A percentile compares a stretch with the other conserved stretches of the same genome.
Conservation (phyloP, 2,888 invertebrate genomes). For the Elysia crispata region DNA sequence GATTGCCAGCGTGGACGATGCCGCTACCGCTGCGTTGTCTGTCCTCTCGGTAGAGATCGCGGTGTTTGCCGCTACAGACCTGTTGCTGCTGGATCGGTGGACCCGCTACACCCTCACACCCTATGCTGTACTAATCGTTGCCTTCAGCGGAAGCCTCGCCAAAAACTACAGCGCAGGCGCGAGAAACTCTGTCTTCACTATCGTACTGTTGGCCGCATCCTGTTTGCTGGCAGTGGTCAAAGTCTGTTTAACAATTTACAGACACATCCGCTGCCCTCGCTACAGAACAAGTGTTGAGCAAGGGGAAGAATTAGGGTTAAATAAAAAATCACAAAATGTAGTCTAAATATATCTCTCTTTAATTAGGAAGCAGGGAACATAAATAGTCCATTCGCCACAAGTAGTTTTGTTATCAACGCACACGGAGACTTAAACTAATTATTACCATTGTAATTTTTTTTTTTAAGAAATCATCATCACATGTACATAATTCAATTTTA, state of each 20-base stretch:
- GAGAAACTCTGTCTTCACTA: constrained; percentile 65
- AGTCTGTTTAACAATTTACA: constrained; percentile 52
- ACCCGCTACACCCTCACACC: constrained; percentile 73
- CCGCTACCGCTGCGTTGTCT: constrained; percentile 63
- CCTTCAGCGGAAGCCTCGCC: constrained; percentile 65
- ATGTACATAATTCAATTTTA: no score
- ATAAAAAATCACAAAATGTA: no score
- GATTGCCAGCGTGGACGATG: constrained; percentile 44
- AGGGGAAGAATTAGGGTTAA: no score
- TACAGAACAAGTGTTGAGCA: not conserved
- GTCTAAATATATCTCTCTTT: no score
- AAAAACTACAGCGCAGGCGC: constrained; percentile 63
- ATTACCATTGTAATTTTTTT: no score
- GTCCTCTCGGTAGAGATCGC: constrained; percentile 63
- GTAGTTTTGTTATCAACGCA: no score
- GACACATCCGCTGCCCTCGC: constrained; percentile 49
- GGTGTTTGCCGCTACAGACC: constrained; percentile 67
- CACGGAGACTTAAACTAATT: no score
- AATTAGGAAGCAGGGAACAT: no score
- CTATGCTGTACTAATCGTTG: constrained; percentile 70
- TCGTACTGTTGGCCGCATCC: constrained; percentile 58
- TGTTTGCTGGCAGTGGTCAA: constrained; percentile 51
- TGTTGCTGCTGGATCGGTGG: constrained; percentile 67
- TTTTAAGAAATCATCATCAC: no score
- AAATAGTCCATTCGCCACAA: no score